Evolutionary conservation across 2,113 vertebrate genomes (phyloP).

Genomic region (Geococcyx californianus): DNA sequence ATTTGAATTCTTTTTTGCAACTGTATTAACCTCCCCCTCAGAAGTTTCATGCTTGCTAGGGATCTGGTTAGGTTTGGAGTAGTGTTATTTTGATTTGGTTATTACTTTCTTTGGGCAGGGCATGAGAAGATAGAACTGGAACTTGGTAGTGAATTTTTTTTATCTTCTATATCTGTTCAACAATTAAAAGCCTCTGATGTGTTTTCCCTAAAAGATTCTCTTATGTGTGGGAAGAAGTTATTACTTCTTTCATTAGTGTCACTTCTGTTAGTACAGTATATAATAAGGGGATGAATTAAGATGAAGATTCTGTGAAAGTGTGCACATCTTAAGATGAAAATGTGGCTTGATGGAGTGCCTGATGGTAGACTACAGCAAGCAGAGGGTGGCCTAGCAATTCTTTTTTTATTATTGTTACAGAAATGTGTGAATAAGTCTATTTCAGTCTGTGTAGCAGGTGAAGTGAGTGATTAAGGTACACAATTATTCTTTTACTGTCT

Average conservation of each 20-base stretch:
- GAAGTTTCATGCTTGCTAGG: not conserved
- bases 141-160: not conserved
- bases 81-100: not conserved
- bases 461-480: not conserved
- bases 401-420: not conserved
- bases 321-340: not conserved
- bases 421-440: not conserved
- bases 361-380: not conserved
- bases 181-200: not conserved
- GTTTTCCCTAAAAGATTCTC: conserved; percentile 10
- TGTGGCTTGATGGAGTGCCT: not conserved
- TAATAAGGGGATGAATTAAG: not conserved
- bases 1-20: conserved; percentile 14
- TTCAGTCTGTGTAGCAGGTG: not conserved
- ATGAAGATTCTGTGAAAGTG: not conserved
- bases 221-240: not conserved
- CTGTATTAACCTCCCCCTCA: not conserved
- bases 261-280: not conserved
- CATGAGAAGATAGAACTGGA: not conserved
- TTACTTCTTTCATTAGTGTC: not conserved
- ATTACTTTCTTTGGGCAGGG: not conserved
- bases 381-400: not conserved
- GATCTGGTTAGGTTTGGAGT: not conserved
- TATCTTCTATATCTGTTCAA: not conserved
- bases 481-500: not conserved